These are phyloP conservation scores for Sycobia sp. DNA, from an alignment of 1,140 invertebrate species.

Conservation along the genomic window DNA sequence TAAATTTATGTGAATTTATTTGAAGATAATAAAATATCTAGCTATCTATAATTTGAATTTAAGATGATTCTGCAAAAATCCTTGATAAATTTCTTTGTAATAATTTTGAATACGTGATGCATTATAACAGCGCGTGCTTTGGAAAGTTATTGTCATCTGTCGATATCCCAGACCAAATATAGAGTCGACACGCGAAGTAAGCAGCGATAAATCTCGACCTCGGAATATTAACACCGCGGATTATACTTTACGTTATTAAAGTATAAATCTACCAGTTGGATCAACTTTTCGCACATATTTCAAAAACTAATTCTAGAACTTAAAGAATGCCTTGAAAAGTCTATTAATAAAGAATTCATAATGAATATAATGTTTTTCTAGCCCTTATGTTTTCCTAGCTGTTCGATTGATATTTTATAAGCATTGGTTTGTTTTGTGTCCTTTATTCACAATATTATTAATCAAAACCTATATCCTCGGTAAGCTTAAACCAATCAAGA, in stretches of 20 bases:
- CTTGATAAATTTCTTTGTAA: not conserved
- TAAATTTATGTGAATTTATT: too few species aligned
- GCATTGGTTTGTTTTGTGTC: too few species aligned
- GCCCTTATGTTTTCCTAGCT: too few species aligned
- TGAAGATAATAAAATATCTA: too few species aligned
- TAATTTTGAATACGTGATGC: conserved; percentile 12
- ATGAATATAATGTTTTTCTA: too few species aligned
- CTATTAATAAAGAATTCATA: too few species aligned
- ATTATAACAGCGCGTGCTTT: conserved; percentile 39
- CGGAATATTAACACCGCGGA: conserved; percentile 85
- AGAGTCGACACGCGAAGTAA: conserved; percentile 66
- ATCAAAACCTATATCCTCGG: too few species aligned
- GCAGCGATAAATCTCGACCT: conserved; percentile 79
- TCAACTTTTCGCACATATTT: conserved; percentile 67
- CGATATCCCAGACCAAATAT: conserved; percentile 83
- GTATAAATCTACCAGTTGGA: conserved; percentile 82
- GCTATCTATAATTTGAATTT: not conserved
- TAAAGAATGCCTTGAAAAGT: conserved; percentile 39
- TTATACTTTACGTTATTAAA: conserved; percentile 70
- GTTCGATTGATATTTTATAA: too few species aligned
- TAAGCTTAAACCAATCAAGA: too few species aligned
- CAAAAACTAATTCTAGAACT: conserved; percentile 59
- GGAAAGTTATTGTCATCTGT: conserved; percentile 69
- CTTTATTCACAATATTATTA: too few species aligned
- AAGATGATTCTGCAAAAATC: too few species aligned